phyloP scores from a whole-genome alignment of 2,797 vertebrate genomes.

The Meda fulgida region DNA sequence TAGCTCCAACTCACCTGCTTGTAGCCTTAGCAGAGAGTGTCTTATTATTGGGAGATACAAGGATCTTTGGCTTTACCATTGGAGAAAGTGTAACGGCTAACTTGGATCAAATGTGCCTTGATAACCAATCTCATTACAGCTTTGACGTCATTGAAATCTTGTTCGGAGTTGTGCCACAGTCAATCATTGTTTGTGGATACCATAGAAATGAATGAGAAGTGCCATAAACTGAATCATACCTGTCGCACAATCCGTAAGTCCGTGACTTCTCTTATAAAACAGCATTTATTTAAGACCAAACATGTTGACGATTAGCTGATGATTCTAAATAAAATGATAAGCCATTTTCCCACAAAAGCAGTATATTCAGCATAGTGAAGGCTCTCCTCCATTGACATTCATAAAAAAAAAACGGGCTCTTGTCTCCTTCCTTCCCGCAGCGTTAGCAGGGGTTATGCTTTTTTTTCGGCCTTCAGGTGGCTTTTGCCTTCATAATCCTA shows the following conservation, averaged over 20 bases:
- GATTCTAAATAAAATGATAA: too few relatives aligned
- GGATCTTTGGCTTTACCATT: neutral
- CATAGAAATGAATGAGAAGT: neutral
- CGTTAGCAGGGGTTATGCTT: neutral
- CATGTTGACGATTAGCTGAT: too few relatives aligned
- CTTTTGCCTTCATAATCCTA: neutral
- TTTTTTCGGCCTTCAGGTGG: neutral
- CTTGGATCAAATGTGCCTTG: neutral
- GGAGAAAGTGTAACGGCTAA: neutral
- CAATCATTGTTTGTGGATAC: neutral
- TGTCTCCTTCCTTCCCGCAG: too few relatives aligned
- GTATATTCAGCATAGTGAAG: too few relatives aligned
- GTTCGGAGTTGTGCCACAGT: too few relatives aligned
- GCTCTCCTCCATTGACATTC: too few relatives aligned
- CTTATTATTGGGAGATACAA: neutral
- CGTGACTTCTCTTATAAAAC: neutral
- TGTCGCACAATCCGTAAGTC: neutral
- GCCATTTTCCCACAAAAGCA: too few relatives aligned
- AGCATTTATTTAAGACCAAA: neutral
- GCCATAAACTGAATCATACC: neutral
- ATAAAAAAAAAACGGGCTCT: too few relatives aligned
- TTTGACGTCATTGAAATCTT: too few relatives aligned
- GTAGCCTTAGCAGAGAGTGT: neutral
- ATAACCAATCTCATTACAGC: neutral
- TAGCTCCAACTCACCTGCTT: neutral